A percentile compares a stretch with the other conserved stretches of the same genome.
Conservation (phyloP, 1,140 invertebrate species). For the Xylocopa sonorina region DNA sequence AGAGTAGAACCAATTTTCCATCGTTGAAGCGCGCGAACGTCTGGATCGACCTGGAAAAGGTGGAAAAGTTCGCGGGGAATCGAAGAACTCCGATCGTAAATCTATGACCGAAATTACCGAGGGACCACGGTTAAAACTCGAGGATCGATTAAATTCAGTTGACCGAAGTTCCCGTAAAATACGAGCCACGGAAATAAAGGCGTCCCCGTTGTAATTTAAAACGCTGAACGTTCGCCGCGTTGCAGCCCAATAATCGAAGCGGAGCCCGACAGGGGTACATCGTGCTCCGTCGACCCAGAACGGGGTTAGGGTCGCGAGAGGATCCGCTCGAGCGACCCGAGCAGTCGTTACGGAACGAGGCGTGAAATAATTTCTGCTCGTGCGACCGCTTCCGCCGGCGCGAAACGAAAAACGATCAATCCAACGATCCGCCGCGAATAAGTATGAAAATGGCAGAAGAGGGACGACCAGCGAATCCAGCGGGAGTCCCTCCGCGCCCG, state of each 20-base stretch:
- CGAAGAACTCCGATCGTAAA: not conserved
- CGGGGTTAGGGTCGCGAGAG: not conserved
- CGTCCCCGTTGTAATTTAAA: not conserved
- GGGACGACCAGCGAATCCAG: not conserved
- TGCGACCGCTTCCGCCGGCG: not conserved
- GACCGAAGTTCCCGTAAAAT: not conserved
- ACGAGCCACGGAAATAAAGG: not conserved
- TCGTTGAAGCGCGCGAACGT: not conserved
- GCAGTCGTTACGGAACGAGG: constrained; percentile 49
- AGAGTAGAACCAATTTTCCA: not conserved
- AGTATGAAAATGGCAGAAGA: constrained; percentile 11
- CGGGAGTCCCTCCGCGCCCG: not conserved
- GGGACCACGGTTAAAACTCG: not conserved
- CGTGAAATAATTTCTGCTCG: constrained; percentile 48
- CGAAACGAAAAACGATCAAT: constrained; percentile 45
- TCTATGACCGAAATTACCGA: not conserved
- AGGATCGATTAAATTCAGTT: not conserved
- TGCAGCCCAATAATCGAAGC: constrained; percentile 14
- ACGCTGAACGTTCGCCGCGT: not conserved
- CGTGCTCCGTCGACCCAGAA: constrained; percentile 14
- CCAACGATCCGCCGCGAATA: constrained; percentile 2
- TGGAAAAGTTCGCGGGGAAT: not conserved
- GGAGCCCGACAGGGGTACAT: not conserved
- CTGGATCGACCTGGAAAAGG: not conserved
- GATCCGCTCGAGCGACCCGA: constrained; percentile 23